Evolutionary conservation across 2,797 vertebrate species (phyloP), one percentile per base, ranked within the genome.

Genomic region (Clarias laeviceps): DNA sequence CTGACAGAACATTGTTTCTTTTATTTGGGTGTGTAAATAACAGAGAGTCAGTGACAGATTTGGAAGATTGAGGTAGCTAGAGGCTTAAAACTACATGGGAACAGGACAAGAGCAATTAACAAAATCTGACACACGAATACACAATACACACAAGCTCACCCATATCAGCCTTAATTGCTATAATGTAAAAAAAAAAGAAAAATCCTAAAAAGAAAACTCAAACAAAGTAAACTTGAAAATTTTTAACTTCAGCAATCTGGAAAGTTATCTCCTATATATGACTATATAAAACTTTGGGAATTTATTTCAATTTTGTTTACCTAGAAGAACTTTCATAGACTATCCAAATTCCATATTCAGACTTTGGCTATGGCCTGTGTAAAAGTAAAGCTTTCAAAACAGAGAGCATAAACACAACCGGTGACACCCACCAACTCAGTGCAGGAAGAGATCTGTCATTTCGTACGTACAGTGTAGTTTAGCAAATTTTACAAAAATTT

Each of bases 1-100:
- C 91, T 57, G 89, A 87, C 37, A 82, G 90, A 93, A 93, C 89
- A 90, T 91, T 93, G 92, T 93, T 91, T 90, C 37, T 78, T 70
- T 86, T 91, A 92, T 95, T 93, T 92, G 90, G 92, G 90, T 87
- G 86, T 70, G 92, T 93, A 93, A 94, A 93, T 94, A 94, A 95
- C 92, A 91, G 89, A 91, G 90, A 90, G 37, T 50, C 90, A 91
- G 87, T 92, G 93, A 94, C 94, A 92, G 90, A 88, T 57, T 83
- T 73, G 76, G 86, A 89, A 88, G 83, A 66, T 91, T 82, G 27
- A 64, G 24, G 57, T 91, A 72, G 74, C 72, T 80, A 17, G 64
- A 81, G 76, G 90, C 90, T 93, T 90, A 84, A 91, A 92, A 93
- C 90, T 91, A 91, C 90, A 92, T 90, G 90, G 86, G 90, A 89